Evolutionary conservation across 2,888 invertebrate genomes (phyloP).

Genomic region (Diogma glabrata): DNA sequence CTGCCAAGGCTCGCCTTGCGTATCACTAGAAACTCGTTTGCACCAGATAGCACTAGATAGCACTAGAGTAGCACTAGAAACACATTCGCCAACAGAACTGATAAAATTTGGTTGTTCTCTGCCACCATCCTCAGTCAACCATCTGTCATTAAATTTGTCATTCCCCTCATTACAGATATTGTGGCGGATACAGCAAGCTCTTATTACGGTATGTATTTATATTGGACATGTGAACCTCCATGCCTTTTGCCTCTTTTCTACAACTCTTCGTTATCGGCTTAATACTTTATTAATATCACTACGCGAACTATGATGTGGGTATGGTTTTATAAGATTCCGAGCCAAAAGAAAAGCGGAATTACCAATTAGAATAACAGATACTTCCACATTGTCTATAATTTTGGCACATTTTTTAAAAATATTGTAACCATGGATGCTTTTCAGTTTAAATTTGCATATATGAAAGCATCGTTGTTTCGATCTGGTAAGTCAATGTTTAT

Average conservation of each 20-base stretch:
- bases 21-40: too few species aligned
- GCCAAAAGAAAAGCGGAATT: neutral
- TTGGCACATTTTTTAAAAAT: constrained; percentile 2
- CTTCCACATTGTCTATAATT: constrained; percentile 13
- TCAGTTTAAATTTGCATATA: constrained; percentile 11
- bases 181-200: constrained; percentile 4
- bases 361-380: constrained; percentile 16
- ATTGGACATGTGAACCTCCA: neutral
- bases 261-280: neutral
- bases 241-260: neutral
- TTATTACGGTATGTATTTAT: neutral
- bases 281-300: neutral
- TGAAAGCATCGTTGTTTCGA: neutral
- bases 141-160: neutral
- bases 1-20: too few species aligned
- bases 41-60: too few species aligned
- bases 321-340: neutral
- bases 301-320: neutral
- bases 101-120: neutral
- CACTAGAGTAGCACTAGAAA: neutral
- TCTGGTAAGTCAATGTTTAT: constrained; percentile 12
- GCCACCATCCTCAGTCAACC: neutral
- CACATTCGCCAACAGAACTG: neutral
- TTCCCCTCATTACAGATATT: neutral
- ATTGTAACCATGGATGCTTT: neutral